Conservation (phyloP, 2,888 invertebrate species). For the Callyntrura guangdongensis region DNA sequence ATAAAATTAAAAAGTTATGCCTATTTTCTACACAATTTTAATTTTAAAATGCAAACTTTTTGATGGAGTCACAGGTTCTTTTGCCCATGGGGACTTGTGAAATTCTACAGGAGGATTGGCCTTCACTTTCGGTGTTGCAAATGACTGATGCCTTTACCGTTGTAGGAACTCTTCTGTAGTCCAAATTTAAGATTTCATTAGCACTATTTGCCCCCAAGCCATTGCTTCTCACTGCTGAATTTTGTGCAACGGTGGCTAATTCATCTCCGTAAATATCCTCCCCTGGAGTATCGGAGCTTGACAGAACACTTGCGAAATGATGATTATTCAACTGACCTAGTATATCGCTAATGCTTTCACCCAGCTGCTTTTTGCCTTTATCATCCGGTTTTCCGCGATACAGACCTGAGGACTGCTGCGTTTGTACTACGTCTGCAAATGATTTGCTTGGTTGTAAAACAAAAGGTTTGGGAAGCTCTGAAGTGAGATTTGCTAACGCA, state of each 20-base stretch:
- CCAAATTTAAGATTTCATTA: conserved; percentile 60
- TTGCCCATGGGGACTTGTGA: conserved; percentile 61
- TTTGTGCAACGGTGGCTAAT: background rate
- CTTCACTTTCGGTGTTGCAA: conserved; percentile 41
- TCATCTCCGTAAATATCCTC: background rate
- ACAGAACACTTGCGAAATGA: conserved; percentile 50
- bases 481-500: conserved; percentile 38
- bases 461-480: conserved; percentile 65
- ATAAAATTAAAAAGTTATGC: too few relatives aligned
- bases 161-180: conserved; percentile 12
- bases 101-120: conserved; percentile 60
- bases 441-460: conserved; percentile 55
- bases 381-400: background rate
- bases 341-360: conserved; percentile 61
- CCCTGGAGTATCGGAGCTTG: background rate
- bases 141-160: conserved; percentile 3
- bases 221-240: background rate
- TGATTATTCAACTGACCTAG: conserved; percentile 61
- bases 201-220: conserved; percentile 40
- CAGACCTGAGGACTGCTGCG: background rate
- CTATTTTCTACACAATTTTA: conserved; percentile 49
- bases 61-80: conserved; percentile 31
- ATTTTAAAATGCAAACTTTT: conserved; percentile 67
- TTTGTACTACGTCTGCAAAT: background rate
- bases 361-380: conserved; percentile 43